Evolutionary conservation across 2,888 invertebrate species (phyloP).

Genomic region (Netelia melanura): DNA sequence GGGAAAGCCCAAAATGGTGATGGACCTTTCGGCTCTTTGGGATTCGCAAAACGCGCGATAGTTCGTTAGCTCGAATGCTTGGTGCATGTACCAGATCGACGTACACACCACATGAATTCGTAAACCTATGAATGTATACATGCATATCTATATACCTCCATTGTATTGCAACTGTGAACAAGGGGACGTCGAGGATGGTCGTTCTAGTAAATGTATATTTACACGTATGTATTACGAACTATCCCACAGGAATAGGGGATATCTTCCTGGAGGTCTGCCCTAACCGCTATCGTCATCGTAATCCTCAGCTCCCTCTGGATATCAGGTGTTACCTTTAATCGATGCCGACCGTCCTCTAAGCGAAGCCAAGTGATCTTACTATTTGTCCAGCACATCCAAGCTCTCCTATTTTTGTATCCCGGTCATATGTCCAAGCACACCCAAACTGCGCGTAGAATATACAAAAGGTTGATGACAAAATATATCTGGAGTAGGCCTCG

Average conservation of each 20-base stretch:
- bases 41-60: conserved; percentile 78
- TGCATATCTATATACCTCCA: not conserved
- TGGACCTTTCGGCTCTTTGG: conserved; percentile 74
- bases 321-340: conserved; percentile 48
- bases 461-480: conserved; percentile 30
- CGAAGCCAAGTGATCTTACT: conserved; percentile 4
- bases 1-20: conserved; percentile 64
- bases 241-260: conserved; percentile 20
- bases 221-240: conserved; percentile 43
- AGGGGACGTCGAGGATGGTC: conserved; percentile 10
- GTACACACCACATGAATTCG: conserved; percentile 17
- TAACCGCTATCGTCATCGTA: conserved; percentile 7
- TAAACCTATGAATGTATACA: conserved; percentile 12
- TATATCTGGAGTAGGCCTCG: conserved; percentile 15
- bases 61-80: conserved; percentile 77
- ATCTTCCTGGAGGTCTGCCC: conserved; percentile 13
- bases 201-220: not conserved
- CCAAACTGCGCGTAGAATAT: conserved; percentile 21
- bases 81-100: not conserved
- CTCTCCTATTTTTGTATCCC: not conserved
- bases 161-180: not conserved
- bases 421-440: not conserved
- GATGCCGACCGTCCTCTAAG: conserved; percentile 27
- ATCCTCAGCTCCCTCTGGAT: conserved; percentile 5
- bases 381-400: not conserved